These are phyloP conservation scores for Eidolon dupreanum DNA, from an alignment of 2,797 vertebrate species.

Conservation along the genomic window DNA sequence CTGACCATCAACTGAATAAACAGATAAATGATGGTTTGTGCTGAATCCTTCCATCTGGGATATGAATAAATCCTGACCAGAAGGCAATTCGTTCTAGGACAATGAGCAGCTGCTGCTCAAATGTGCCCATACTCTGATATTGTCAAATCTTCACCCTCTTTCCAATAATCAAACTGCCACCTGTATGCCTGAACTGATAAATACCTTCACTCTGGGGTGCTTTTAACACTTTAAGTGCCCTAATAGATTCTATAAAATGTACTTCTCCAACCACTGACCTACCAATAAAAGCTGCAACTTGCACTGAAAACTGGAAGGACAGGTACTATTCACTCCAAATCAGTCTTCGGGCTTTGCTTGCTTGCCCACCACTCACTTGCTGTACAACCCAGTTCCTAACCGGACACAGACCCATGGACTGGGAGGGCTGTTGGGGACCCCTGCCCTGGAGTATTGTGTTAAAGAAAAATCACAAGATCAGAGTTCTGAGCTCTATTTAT, in stretches of 20 bases:
- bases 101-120: slow-evolving; percentile 74
- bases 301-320: background rate
- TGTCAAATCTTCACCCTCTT: slow-evolving; percentile 71
- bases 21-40: slow-evolving; percentile 75
- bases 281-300: background rate
- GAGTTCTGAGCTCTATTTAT: slow-evolving; percentile 9
- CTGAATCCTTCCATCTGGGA: slow-evolving; percentile 74
- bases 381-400: too few relatives aligned
- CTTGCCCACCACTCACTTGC: too few relatives aligned
- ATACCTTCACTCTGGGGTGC: background rate
- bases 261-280: background rate
- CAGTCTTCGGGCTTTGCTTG: too few relatives aligned
- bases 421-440: too few relatives aligned
- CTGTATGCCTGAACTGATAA: background rate
- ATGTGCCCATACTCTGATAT: slow-evolving; percentile 75
- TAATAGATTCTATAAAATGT: background rate
- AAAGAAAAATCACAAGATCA: slow-evolving; percentile 40
- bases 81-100: slow-evolving; percentile 78
- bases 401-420: too few relatives aligned
- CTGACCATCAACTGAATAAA: slow-evolving; percentile 77
- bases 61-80: slow-evolving; percentile 80
- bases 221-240: background rate
- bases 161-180: slow-evolving; percentile 65
- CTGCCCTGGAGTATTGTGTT: background rate
- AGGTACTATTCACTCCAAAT: too few relatives aligned